Base-by-base conservation (phyloP, 2,888 invertebrate genomes). In the Drosophila multiciliata region DNA sequence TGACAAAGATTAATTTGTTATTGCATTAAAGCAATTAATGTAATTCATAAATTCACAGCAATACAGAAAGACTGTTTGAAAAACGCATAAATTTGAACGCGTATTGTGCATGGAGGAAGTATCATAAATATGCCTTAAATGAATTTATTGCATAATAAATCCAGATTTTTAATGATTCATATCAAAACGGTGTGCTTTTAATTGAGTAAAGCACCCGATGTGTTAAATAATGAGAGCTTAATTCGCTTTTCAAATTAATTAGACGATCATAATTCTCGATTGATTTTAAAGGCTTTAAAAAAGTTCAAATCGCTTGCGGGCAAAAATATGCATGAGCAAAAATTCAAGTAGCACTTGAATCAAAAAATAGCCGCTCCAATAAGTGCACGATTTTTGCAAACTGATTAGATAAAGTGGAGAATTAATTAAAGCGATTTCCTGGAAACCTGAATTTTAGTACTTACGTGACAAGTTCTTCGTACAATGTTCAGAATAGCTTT, bases 341-440 rank as follows among this genome's bases (percentile, higher is more conserved):
- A 12, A 38, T 53, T 71, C 66, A 60, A 81, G 84, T 78, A 72
- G 50, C 73, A 82, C 78, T 84, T 70, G 84, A 81, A 73, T 42
- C 49, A 49, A 61, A 60, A 73, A 70, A 60, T 48, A 49, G 54
- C 59, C 57, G 64, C 66, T 75, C 32, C 60, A 83, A 78, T 71
- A 74, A 83, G 70, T 73, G 48, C 55, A 53, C 9, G 57, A 52
- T 57, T 62, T 67, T 52, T 12, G 54, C 64, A 35, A 57, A 17
- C 26, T 38, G 80, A 78, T 78, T 65, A 78, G 78, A 78, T 80
- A 72, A 66, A 38, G 61, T 20, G 8, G 26, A 38, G 57, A 12
- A 64, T 57, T 76, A 53, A 62, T 62, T 76, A 65, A 66, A 70
- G 49, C 23, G 20, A 48, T 49, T 61, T 75, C 33, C 29, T 40